phyloP scores from a whole-genome alignment of 1,140 invertebrate species.

The Elysia chlorotica region DNA sequence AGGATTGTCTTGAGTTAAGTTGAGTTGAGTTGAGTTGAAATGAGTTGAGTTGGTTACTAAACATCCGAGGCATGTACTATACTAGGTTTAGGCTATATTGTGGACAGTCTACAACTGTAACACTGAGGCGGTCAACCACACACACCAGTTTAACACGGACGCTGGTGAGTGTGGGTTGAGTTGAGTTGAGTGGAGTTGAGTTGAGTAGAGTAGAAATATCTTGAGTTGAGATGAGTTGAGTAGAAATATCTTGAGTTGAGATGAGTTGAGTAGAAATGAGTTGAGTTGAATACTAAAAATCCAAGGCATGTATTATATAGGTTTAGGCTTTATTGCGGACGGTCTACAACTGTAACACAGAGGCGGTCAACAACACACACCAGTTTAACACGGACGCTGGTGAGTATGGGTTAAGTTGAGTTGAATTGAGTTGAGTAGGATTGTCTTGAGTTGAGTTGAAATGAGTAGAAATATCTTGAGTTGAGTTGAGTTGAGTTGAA shows the following conservation, averaged over 20 bases:
- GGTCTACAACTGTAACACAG: conserved; percentile 46
- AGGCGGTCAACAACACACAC: conserved; percentile 46
- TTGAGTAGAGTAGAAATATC: not conserved
- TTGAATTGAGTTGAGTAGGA: not conserved
- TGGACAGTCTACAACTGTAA: not conserved
- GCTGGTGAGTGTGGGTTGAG: conserved; percentile 28
- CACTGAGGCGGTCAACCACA: conserved; percentile 34
- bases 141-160: conserved; percentile 46
- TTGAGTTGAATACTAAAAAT: not conserved
- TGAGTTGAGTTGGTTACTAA: not conserved
- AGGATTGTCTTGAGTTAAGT: not conserved
- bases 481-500: not conserved
- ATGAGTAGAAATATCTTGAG: too few species aligned
- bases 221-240: not conserved
- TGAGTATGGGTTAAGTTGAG: not conserved
- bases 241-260: not conserved
- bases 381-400: conserved; percentile 51
- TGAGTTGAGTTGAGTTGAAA: not conserved
- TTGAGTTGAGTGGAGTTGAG: not conserved
- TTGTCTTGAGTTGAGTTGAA: not conserved
- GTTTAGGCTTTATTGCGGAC: conserved; percentile 43
- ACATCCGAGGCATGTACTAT: not conserved
- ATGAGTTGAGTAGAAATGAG: not conserved
- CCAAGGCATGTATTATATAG: not conserved
- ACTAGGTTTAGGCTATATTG: not conserved